Base-by-base conservation (phyloP, 2,888 invertebrate genomes). In the Oligia strigilis region DNA sequence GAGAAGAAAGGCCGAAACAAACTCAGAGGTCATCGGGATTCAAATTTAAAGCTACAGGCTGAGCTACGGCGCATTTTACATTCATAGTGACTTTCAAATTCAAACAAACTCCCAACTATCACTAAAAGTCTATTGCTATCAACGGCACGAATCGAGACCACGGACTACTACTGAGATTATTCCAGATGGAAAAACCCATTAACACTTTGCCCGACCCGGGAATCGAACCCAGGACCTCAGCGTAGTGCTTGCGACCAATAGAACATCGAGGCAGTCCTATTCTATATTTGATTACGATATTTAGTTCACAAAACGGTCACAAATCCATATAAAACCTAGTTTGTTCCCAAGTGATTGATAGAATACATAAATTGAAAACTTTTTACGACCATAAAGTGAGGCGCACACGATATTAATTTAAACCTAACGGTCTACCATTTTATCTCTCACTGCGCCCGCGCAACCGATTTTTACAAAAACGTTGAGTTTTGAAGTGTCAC, bases 381-480 rank as follows among this genome's bases (percentile, higher is more conserved):
- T 78, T 80, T 87, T 81, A 89, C 69, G 79, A 75, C 72, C 70
- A 70, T 67, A 73, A 67, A 77, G 77, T 72, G 58, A 62, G 67
- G 43, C 62, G 70, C 71, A 75, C 87, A 76, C 77, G 83, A 65
- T 78, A 85, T 89, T 85, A 85, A 89, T 88, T 88, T 83, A 73
- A 85, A 85, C 23, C 14, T 88, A 89, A 88, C 88, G 88, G 88
- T 83, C 29, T 17, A 66, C 65, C 19, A 62, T 78, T 81, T 69
- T 52, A 75, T 66, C 76, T 80, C 81, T 80, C 75, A 81, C 77
- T 69, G 85, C 69, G 80, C 69, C 14, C 52, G 85, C 72, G 81
- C 77, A 66, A 52, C 5, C 6, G 40, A 23, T 64, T 52, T 29
- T 19, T 43, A 58, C n/a, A 80, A 84, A 87, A 87, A 87, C 49